Evolutionary conservation across 1,140 invertebrate genomes (phyloP).

Genomic region (Drosophila elegans): DNA sequence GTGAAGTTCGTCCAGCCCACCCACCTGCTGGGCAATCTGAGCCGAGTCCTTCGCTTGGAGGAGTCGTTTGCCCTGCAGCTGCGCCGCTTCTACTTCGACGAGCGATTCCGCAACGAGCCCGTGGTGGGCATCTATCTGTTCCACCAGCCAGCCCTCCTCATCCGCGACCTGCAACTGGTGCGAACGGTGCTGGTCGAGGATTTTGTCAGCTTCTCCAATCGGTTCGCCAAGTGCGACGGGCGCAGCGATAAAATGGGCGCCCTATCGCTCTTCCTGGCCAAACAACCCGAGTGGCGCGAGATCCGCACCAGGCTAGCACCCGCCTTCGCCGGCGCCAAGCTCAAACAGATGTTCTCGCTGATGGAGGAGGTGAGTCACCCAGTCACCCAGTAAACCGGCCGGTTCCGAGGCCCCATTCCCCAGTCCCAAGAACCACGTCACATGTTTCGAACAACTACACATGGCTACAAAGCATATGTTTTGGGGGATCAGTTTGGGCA

Average conservation of each 20-base stretch:
- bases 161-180: slow-evolving; percentile 86
- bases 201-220: slow-evolving; percentile 84
- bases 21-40: slow-evolving; percentile 74
- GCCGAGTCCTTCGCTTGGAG: slow-evolving; percentile 70
- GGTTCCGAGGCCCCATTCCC: background rate
- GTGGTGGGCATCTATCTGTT: slow-evolving; percentile 85
- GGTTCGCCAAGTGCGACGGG: slow-evolving; percentile 69
- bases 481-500: background rate
- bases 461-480: background rate
- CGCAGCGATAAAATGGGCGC: slow-evolving; percentile 73
- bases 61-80: slow-evolving; percentile 75
- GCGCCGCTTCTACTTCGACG: slow-evolving; percentile 74
- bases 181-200: slow-evolving; percentile 86
- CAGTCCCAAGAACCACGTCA: background rate
- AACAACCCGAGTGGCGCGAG: slow-evolving; percentile 85
- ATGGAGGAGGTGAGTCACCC: slow-evolving; percentile 84
- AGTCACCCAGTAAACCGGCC: background rate
- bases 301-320: slow-evolving; percentile 86
- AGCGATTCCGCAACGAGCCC: slow-evolving; percentile 71
- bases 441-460: background rate
- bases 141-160: slow-evolving; percentile 85
- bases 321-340: slow-evolving; percentile 86
- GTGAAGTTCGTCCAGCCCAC: slow-evolving; percentile 79
- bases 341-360: slow-evolving; percentile 87
- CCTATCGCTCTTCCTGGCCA: slow-evolving; percentile 77